Evolutionary conservation across 2,113 vertebrate species (phyloP).

Genomic region (Thinocorus orbignyianus): DNA sequence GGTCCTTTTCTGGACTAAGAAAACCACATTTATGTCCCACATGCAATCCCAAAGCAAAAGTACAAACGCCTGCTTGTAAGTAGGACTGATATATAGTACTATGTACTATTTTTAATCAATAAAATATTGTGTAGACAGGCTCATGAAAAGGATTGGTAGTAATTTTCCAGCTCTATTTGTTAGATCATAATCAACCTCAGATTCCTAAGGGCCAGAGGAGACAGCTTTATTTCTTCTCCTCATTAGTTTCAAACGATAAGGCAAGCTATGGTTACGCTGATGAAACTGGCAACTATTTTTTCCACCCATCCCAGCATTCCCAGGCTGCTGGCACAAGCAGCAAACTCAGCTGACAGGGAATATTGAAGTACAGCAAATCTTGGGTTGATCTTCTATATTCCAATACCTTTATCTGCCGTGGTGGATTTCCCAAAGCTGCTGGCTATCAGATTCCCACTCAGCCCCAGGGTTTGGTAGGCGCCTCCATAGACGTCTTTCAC

Average conservation of each 20-base stretch:
- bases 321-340: neutral
- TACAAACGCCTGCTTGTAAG: neutral
- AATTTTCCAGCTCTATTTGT: neutral
- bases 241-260: neutral
- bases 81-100: neutral
- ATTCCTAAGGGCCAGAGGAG: neutral
- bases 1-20: neutral
- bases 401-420: slow-evolving; percentile 89
- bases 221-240: neutral
- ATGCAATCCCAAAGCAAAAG: neutral
- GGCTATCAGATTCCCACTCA: slow-evolving; percentile 94
- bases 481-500: slow-evolving; percentile 97
- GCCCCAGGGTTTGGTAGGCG: slow-evolving; percentile 88
- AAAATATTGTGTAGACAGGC: neutral
- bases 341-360: neutral
- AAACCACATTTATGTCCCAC: neutral
- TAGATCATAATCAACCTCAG: neutral
- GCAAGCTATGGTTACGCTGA: neutral
- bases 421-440: slow-evolving; percentile 98
- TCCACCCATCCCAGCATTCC: neutral
- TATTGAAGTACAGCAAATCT: neutral
- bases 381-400: too few relatives aligned
- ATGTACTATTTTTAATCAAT: neutral
- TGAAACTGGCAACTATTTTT: neutral
- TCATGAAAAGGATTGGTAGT: neutral